These are phyloP conservation scores for Megalops atlanticus DNA, from an alignment of 2,113 vertebrate species.

Conservation along the genomic window DNA sequence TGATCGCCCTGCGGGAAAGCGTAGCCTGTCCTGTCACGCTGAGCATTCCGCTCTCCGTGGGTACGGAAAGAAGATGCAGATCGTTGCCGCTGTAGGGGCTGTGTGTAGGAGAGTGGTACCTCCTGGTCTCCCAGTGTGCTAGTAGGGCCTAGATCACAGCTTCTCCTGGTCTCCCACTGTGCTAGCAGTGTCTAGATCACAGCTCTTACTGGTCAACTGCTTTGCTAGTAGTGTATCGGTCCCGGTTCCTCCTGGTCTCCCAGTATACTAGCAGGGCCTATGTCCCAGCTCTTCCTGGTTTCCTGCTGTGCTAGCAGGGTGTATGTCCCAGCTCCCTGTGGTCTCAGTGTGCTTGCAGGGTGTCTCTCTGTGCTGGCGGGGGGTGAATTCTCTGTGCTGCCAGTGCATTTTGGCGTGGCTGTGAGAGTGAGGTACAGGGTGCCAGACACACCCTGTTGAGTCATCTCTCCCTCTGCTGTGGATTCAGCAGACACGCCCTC, in stretches of 20 bases:
- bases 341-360: too few relatives aligned
- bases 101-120: neutral
- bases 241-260: neutral
- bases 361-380: neutral
- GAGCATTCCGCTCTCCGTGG: too few relatives aligned
- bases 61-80: too few relatives aligned
- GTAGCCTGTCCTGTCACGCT: too few relatives aligned
- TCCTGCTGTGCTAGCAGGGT: too few relatives aligned
- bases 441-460: slow-evolving; percentile 39
- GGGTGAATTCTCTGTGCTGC: neutral
- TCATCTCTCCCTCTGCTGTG: slow-evolving; percentile 19
- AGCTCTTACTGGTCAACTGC: neutral
- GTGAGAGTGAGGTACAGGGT: neutral
- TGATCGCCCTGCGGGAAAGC: too few relatives aligned
- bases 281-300: neutral
- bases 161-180: neutral
- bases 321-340: too few relatives aligned
- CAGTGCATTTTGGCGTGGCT: neutral
- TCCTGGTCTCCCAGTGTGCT: neutral
- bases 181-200: neutral
- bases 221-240: too few relatives aligned
- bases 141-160: neutral
- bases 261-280: neutral
- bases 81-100: neutral
- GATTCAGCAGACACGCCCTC: neutral